phyloP scores from a whole-genome alignment of 1,140 invertebrate species.

The Camponotus vicinus region DNA sequence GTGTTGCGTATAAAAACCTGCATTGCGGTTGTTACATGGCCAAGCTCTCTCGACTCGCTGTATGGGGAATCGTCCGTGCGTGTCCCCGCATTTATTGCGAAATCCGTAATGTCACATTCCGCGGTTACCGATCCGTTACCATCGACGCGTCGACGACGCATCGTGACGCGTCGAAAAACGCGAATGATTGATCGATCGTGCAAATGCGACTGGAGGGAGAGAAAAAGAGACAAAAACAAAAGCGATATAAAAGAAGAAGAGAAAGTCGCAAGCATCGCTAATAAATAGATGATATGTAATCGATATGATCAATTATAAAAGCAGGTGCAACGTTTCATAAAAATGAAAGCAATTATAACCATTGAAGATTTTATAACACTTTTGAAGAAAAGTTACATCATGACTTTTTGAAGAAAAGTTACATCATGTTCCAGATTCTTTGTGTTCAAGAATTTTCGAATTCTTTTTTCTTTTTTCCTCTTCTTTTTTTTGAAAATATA shows the following conservation, averaged over 20 bases:
- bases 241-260: slow-evolving; percentile 21
- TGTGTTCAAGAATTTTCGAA: background rate
- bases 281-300: slow-evolving; percentile 37
- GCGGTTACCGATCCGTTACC: slow-evolving; percentile 59
- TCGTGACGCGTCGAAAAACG: slow-evolving; percentile 55
- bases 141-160: slow-evolving; percentile 53
- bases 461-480: no score
- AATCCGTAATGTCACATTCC: slow-evolving; percentile 62
- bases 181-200: slow-evolving; percentile 61
- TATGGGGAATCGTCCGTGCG: slow-evolving; percentile 48
- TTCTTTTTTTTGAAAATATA: background rate
- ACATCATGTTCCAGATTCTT: background rate
- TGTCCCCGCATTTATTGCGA: slow-evolving; percentile 61
- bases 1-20: slow-evolving; percentile 59
- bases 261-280: background rate
- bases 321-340: background rate
- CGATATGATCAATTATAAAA: slow-evolving; percentile 27
- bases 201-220: background rate
- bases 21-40: slow-evolving; percentile 56
- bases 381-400: no score
- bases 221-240: slow-evolving; percentile 28
- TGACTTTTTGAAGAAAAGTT: slow-evolving; percentile 5
- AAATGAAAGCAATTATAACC: slow-evolving; percentile 11
- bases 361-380: background rate
- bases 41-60: background rate